Percentiles rank a stretch among this genome's conserved stretches.
These are phyloP conservation scores for Vannuccia rotundouncinata DNA, from an alignment of 2,888 invertebrate species.

Conservation along the genomic window DNA sequence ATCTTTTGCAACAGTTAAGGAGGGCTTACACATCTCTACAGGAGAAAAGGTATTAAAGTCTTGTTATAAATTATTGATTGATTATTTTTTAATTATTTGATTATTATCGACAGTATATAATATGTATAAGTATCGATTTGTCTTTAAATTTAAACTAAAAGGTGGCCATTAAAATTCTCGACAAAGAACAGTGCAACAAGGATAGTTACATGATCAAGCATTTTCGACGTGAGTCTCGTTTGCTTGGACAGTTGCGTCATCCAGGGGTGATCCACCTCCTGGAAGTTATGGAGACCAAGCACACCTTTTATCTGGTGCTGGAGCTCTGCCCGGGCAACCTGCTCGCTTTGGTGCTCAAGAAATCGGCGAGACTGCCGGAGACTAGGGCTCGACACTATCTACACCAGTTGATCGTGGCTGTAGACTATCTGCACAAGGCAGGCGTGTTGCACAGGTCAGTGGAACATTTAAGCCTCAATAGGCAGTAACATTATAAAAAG, in stretches of 20 bases:
- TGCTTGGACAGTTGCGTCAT: constrained; percentile 45
- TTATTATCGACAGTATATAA: not conserved
- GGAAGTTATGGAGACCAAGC: constrained; percentile 55
- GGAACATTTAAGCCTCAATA: too few relatives aligned
- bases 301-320: constrained; percentile 53
- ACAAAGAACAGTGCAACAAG: constrained; percentile 24
- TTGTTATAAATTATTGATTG: not conserved
- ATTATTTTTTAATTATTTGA: not conserved
- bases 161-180: constrained; percentile 31
- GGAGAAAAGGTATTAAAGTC: constrained; percentile 34
- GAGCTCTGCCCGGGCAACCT: constrained; percentile 51
- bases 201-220: constrained; percentile 27
- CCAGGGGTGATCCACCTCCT: constrained; percentile 50
- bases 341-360: constrained; percentile 50
- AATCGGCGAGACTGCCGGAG: constrained; percentile 50
- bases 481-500: too few relatives aligned
- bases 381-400: constrained; percentile 49
- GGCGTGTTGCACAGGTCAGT: constrained; percentile 52
- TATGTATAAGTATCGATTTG: not conserved
- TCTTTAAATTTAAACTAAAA: not conserved
- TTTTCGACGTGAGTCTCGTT: not conserved
- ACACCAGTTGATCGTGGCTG: constrained; percentile 52
- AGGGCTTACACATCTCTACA: constrained; percentile 31
- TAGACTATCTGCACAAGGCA: constrained; percentile 52
- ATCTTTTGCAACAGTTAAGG: constrained; percentile 37